Evolutionary conservation across 1,140 invertebrate genomes (phyloP).

Genomic region (Myzus persicae): DNA sequence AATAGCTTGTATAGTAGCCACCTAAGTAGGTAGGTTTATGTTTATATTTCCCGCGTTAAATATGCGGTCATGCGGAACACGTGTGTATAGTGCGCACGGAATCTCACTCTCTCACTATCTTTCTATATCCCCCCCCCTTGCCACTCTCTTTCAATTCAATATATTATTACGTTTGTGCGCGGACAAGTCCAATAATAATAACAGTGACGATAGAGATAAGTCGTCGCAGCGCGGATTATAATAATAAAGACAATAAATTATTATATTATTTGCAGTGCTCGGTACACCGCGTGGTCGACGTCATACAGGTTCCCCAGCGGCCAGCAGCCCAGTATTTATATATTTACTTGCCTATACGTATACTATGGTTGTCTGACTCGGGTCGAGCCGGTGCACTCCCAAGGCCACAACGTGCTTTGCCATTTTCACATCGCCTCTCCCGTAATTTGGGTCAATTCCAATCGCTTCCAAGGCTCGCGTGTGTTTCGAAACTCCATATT

Average conservation of each 20-base stretch:
- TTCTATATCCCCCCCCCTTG: not conserved
- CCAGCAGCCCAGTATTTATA: not conserved
- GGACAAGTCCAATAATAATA: not conserved
- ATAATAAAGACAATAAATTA: not conserved
- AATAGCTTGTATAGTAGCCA: not conserved
- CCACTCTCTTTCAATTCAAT: not conserved
- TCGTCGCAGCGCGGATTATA: not conserved
- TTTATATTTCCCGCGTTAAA: constrained; percentile 1
- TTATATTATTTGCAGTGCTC: not conserved
- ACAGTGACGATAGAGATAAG: not conserved
- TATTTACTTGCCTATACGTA: not conserved
- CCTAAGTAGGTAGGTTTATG: not conserved
- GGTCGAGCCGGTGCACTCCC: not conserved
- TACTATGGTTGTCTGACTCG: constrained; percentile 4
- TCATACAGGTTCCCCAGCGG: constrained; percentile 1
- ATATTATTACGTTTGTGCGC: not conserved
- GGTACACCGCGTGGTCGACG: not conserved
- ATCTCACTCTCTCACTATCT: not conserved
- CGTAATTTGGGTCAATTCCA: constrained; percentile 55
- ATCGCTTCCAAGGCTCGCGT: constrained; percentile 48
- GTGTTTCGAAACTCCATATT: constrained; percentile 48
- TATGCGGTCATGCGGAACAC: not conserved
- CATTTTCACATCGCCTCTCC: constrained; percentile 47
- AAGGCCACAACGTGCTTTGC: constrained; percentile 55
- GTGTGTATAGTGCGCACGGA: not conserved